These are phyloP conservation scores for Eidolon dupreanum DNA, from an alignment of 2,797 vertebrate species.

Conservation along the genomic window DNA sequence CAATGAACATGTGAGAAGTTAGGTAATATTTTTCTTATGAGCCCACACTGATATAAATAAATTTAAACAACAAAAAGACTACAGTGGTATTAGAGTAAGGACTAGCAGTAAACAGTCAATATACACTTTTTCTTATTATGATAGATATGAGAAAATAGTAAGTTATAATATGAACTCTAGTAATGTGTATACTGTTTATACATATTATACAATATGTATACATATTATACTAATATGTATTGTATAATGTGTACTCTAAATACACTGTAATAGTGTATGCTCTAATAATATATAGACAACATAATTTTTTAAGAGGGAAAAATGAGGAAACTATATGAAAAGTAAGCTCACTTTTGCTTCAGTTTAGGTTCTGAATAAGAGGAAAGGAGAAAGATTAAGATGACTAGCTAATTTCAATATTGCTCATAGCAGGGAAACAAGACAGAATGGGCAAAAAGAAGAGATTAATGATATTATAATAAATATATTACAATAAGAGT, in stretches of 20 bases:
- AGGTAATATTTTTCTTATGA: not conserved
- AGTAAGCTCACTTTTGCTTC: not conserved
- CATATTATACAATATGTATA: too few relatives aligned
- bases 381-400: not conserved
- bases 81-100: not conserved
- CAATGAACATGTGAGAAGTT: not conserved
- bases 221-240: not conserved
- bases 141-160: not conserved
- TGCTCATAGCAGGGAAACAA: not conserved
- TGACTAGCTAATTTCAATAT: not conserved
- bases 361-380: not conserved
- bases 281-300: not conserved
- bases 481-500: not conserved
- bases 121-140: not conserved
- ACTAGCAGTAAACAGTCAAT: not conserved
- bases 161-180: not conserved
- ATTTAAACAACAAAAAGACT: not conserved
- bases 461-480: not conserved
- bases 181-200: not conserved
- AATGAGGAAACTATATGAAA: not conserved
- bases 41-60: not conserved
- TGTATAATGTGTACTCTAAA: not conserved
- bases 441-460: too few relatives aligned
- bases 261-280: not conserved
- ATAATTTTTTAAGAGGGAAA: not conserved